These are phyloP conservation scores for Calliscelio sp. DNA, from an alignment of 2,888 invertebrate genomes.

Conservation along the genomic window DNA sequence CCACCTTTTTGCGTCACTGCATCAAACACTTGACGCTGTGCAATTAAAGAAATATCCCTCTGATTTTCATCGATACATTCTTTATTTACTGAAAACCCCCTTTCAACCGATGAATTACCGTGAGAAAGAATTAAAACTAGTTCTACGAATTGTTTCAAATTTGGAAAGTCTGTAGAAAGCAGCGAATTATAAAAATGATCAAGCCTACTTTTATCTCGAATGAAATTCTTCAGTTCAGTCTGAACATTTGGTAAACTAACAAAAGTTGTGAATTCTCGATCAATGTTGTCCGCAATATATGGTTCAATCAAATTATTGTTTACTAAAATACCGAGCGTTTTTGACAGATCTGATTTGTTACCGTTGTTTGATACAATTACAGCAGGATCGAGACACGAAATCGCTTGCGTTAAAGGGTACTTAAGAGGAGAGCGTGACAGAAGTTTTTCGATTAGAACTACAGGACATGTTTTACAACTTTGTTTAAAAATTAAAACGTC, in stretches of 20 bases:
- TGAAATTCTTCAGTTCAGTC: no score
- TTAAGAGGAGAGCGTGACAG: constrained; percentile 44
- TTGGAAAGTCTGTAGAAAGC: background rate
- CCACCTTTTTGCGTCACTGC: no score
- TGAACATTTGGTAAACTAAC: no score
- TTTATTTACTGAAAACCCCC: constrained; percentile 43
- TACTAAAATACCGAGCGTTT: no score
- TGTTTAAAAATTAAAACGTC: constrained; percentile 29
- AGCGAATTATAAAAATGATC: no score
- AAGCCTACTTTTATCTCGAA: constrained; percentile 18
- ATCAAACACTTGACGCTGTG: constrained; percentile 29
- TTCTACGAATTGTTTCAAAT: constrained; percentile 8
- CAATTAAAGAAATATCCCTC: constrained; percentile 18
- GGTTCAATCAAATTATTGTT: no score
- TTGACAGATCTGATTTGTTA: no score
- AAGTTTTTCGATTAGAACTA: constrained; percentile 30
- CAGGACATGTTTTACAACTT: background rate
- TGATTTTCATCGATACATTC: constrained; percentile 33
- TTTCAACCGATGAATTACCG: constrained; percentile 26
- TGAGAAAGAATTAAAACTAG: constrained; percentile 24
- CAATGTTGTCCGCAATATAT: no score
- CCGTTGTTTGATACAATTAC: no score
- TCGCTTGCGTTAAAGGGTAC: constrained; percentile 5
- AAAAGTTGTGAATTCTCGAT: no score
- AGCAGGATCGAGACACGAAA: no score